A percentile compares a stretch with the other conserved stretches of the same genome.
Conservation (phyloP, 1,140 invertebrate species). For the Belonocnema kinseyi region DNA sequence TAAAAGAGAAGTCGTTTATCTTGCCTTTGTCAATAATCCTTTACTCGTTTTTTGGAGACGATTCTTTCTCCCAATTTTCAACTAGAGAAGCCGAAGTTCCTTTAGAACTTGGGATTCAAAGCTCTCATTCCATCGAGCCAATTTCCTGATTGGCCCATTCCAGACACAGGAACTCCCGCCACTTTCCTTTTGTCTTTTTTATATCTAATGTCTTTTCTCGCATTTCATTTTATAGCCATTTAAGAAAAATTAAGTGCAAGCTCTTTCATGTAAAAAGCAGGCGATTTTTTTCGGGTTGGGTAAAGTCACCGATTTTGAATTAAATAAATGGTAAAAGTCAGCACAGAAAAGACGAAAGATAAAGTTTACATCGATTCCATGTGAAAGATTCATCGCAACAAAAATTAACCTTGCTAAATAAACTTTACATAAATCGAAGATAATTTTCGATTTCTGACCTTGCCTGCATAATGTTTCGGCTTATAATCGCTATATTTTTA, state of each 20-base stretch:
- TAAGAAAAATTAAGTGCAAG: not conserved
- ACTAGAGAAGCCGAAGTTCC: constrained; percentile 13
- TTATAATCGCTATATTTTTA: no score
- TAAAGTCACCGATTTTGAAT: no score
- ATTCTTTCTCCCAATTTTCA: constrained; percentile 20
- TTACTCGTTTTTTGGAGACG: constrained; percentile 29
- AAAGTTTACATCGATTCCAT: no score
- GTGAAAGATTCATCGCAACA: no score
- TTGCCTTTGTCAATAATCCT: constrained; percentile 23
- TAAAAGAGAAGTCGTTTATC: constrained; percentile 27
- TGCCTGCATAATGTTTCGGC: no score
- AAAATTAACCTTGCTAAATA: no score
- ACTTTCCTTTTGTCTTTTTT: constrained; percentile 6
- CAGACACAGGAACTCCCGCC: constrained; percentile 7
- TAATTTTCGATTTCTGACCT: no score
- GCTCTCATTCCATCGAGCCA: constrained; percentile 16
- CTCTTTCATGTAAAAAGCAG: no score
- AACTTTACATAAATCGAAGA: no score
- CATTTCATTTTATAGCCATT: not conserved
- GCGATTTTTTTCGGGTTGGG: no score
- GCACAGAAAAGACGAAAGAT: no score
- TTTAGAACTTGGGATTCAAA: constrained; percentile 26
- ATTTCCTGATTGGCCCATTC: constrained; percentile 22
- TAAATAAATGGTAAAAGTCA: no score
- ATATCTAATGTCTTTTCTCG: not conserved